phyloP scores from a whole-genome alignment of 64 coral and sea anemone genomes.

The Catalaphyllia jardinei region DNA sequence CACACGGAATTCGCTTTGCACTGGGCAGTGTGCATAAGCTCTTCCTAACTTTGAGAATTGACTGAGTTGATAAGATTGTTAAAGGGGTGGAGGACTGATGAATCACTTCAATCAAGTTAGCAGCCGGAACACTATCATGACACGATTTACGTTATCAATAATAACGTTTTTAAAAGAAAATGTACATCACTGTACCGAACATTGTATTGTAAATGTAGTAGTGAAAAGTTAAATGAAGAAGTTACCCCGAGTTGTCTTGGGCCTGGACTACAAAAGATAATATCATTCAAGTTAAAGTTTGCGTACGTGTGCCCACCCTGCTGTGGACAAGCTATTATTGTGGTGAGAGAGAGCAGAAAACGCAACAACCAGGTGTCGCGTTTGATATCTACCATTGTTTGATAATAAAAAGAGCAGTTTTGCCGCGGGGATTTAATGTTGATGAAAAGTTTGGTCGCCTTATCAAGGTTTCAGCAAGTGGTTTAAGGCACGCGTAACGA shows the following conservation, averaged over 20 bases:
- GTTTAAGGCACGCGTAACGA: conserved; percentile 10
- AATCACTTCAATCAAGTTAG: no score
- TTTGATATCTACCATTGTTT: not conserved
- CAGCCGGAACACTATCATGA: no score
- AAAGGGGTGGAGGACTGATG: not conserved
- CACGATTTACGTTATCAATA: no score
- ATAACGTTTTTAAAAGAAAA: no score
- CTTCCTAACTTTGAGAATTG: not conserved
- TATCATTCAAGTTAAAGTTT: not conserved
- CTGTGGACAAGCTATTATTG: not conserved
- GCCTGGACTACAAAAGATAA: not conserved
- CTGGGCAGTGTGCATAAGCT: not conserved
- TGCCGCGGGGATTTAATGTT: conserved; percentile 5
- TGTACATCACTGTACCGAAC: no score
- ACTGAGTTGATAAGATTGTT: not conserved
- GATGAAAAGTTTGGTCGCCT: conserved; percentile 32
- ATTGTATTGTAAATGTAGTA: not conserved
- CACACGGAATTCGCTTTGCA: not conserved
- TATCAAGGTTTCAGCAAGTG: conserved; percentile 27
- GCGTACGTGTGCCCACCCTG: not conserved
- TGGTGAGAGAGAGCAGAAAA: not conserved
- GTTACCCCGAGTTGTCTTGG: not conserved
- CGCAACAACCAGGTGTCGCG: not conserved
- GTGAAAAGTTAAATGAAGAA: not conserved
- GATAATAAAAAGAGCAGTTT: not conserved